Conservation (phyloP, 2,797 vertebrate species). For the Peromyscus nudipes region DNA sequence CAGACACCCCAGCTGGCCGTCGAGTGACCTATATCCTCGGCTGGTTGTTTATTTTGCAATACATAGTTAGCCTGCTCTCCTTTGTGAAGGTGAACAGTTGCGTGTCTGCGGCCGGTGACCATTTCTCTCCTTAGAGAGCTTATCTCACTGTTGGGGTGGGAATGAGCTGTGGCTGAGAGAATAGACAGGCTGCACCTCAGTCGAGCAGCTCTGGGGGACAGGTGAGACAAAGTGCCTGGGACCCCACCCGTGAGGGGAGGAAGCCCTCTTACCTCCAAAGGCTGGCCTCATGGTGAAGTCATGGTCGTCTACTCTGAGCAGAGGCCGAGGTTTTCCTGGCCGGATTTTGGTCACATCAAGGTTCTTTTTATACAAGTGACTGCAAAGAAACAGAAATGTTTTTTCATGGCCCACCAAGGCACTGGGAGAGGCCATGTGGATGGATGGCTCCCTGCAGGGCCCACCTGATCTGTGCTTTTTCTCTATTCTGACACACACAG, state of each 20-base stretch:
- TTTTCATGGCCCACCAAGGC: background rate
- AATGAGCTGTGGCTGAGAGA: background rate
- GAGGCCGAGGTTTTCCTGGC: constrained; percentile 92
- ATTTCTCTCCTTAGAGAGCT: background rate
- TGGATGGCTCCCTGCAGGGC: background rate
- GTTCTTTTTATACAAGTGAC: constrained; percentile 92
- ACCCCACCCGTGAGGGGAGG: background rate
- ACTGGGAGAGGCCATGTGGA: background rate
- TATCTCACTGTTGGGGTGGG: background rate
- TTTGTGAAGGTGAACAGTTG: background rate
- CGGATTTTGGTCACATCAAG: constrained; percentile 92
- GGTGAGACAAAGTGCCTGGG: background rate
- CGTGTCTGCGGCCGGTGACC: background rate
- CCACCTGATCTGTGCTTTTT: too few species aligned
- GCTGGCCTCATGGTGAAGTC: constrained; percentile 97
- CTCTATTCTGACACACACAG: too few species aligned
- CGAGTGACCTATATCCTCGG: background rate
- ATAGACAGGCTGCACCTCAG: too few species aligned
- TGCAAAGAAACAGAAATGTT: constrained; percentile 83
- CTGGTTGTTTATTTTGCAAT: background rate
- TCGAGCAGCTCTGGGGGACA: too few species aligned
- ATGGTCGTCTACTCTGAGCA: constrained; percentile 95
- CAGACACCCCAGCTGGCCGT: background rate
- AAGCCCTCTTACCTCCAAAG: constrained; percentile 93
- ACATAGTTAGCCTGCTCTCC: background rate